Conservation (phyloP, 1,140 invertebrate genomes). For the silkworm (Bombyx mori) region ASM3026992v2 NC_085122.1:407501-408000, state of each 20-base stretch:
- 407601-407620: constrained; percentile 29
- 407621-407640: constrained; percentile 21
- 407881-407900: neutral
- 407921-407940: constrained; percentile 54
- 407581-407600: constrained; percentile 40
- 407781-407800: constrained; percentile 51
- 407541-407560: constrained; percentile 42
- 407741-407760: constrained; percentile 20
- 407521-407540: too few species aligned
- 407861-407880: too few species aligned
- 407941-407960: constrained; percentile 42
- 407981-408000: constrained; percentile 49
- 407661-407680: constrained; percentile 17
- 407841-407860: too few species aligned
- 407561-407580: constrained; percentile 32
- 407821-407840: neutral
- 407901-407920: constrained; percentile 40
- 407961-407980: constrained; percentile 36
- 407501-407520: too few species aligned
- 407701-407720: constrained; percentile 24
- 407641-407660: constrained; percentile 18
- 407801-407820: constrained; percentile 29
- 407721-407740: constrained; percentile 34
- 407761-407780: constrained; percentile 28
- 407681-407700: constrained; percentile 20